phyloP scores from a whole-genome alignment of 2,797 vertebrate species.

The Phaenicophaeus curvirostris region DNA sequence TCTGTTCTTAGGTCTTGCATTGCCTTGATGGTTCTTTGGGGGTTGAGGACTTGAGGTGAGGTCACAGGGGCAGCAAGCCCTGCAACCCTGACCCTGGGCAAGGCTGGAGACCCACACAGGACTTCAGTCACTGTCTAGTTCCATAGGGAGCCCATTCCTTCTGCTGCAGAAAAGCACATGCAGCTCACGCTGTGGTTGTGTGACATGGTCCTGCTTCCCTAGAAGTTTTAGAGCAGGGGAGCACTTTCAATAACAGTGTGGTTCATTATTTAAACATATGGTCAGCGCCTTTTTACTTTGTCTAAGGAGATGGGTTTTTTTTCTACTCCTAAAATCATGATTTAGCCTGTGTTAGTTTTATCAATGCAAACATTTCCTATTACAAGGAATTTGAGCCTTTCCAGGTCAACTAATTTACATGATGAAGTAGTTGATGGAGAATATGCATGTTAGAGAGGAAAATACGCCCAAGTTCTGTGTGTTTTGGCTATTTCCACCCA shows the following conservation, averaged over 20 bases:
- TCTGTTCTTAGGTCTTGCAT: neutral
- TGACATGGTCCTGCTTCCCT: neutral
- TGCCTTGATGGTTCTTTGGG: neutral
- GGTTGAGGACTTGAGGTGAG: neutral
- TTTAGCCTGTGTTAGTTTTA: neutral
- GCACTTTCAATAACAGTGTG: too few relatives aligned
- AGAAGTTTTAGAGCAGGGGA: neutral
- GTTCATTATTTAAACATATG: neutral
- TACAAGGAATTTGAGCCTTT: neutral
- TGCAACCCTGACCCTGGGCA: neutral
- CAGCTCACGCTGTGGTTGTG: accelerated
- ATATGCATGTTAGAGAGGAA: neutral
- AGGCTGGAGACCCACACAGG: neutral
- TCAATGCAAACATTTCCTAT: neutral
- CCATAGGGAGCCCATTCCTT: neutral
- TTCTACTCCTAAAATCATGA: neutral
- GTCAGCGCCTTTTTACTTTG: neutral
- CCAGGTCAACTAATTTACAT: neutral
- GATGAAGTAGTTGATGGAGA: neutral
- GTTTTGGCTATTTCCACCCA: neutral
- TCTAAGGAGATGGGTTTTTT: neutral
- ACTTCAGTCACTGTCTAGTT: neutral
- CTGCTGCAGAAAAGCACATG: neutral
- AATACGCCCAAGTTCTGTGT: neutral
- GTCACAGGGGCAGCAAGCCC: neutral